Percentiles rank a stretch among this genome's conserved stretches.
Conservation (phyloP, 2,797 vertebrate species). For the Myotis planiceps region DNA sequence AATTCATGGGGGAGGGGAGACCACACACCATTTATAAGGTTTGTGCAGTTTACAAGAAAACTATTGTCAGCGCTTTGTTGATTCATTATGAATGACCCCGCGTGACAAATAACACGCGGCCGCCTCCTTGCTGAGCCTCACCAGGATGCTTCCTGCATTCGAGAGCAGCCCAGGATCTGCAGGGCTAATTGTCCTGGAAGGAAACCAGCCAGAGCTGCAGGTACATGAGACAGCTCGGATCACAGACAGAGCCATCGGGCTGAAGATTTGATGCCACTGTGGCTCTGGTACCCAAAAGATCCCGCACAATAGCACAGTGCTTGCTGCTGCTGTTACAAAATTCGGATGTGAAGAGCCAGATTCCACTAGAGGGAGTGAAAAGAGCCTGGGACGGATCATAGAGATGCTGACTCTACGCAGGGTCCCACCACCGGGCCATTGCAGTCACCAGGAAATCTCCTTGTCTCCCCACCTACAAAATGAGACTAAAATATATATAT, state of each 20-base stretch:
- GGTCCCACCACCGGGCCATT: conserved; percentile 63
- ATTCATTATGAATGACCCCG: conserved; percentile 81
- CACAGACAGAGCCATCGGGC: conserved; percentile 51
- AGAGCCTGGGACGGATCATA: conserved; percentile 48
- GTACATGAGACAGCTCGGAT: conserved; percentile 40
- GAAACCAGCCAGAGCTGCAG: conserved; percentile 33
- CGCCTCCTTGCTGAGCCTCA: conserved; percentile 69
- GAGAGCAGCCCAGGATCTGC: conserved; percentile 45
- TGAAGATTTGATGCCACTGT: conserved; percentile 60
- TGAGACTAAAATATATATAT: conserved; percentile 71
- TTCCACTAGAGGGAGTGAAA: conserved; percentile 81
- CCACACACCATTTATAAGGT: conserved; percentile 81
- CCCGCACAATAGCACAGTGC: conserved; percentile 55
- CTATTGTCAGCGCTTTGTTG: conserved; percentile 85
- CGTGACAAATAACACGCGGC: conserved; percentile 75
- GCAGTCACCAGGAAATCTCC: conserved; percentile 67
- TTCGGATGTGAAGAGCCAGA: conserved; percentile 64
- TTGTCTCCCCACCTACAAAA: conserved; percentile 74
- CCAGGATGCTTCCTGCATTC: conserved; percentile 29
- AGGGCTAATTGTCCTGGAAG: conserved; percentile 53
- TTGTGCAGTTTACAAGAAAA: conserved; percentile 84
- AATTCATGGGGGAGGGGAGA: conserved; percentile 80
- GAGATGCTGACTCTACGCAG: conserved; percentile 52
- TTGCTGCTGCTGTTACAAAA: not conserved
- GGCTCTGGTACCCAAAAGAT: conserved; percentile 60